Conservation (phyloP, 2,113 vertebrate genomes). For the Myrmecobius fasciatus region DNA sequence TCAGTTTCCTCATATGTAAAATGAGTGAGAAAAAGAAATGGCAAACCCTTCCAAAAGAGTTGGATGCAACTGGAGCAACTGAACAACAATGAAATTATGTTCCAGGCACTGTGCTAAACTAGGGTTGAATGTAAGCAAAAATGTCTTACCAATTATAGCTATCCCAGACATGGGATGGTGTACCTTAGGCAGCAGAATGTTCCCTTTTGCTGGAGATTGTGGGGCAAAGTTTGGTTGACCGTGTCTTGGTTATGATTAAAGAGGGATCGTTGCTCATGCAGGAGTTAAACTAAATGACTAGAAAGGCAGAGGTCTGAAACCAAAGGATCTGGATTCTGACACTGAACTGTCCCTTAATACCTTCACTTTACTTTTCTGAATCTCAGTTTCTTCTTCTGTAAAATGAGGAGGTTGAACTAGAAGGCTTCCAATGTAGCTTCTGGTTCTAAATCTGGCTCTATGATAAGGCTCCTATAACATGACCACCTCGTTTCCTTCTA, state of each 20-base stretch:
- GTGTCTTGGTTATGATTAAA: background rate
- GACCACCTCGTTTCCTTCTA: background rate
- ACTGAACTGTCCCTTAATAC: background rate
- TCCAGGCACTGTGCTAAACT: background rate
- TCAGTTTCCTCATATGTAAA: background rate
- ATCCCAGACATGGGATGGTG: background rate
- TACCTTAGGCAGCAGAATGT: background rate
- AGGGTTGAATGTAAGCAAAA: background rate
- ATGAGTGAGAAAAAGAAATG: background rate
- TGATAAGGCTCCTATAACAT: background rate
- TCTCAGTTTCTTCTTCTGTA: background rate
- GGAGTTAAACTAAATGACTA: background rate
- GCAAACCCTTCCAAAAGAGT: background rate
- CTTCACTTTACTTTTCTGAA: background rate
- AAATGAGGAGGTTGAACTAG: background rate
- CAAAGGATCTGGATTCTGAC: background rate
- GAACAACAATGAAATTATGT: background rate
- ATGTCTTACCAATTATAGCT: background rate
- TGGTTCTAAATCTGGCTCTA: background rate
- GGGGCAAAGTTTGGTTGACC: background rate
- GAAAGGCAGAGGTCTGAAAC: background rate
- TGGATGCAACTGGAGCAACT: background rate
- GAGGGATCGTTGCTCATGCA: background rate
- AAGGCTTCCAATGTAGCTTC: background rate
- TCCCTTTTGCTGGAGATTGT: background rate